Evolutionary conservation across 2,113 vertebrate species (phyloP).

Genomic region (Enhydra lutris): DNA sequence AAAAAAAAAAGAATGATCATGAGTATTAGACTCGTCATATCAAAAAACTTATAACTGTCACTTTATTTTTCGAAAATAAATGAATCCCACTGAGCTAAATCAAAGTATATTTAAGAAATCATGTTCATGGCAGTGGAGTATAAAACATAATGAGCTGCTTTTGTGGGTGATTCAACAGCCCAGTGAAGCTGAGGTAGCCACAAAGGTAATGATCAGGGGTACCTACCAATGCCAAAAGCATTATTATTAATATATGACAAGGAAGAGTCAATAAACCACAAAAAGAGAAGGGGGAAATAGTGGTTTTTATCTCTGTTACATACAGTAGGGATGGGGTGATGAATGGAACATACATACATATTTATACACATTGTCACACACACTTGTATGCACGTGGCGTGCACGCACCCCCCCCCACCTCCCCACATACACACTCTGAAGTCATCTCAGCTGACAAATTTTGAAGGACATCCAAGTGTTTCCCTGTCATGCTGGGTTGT

Average conservation of each 20-base stretch:
- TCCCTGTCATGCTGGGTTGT: too few relatives aligned
- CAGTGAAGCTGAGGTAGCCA: background rate
- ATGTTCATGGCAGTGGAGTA: background rate
- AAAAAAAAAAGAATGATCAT: background rate
- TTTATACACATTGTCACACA: background rate
- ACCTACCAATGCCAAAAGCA: background rate
- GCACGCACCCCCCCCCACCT: too few relatives aligned
- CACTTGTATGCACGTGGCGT: background rate
- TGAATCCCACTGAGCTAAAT: constrained; percentile 4
- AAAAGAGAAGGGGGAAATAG: background rate
- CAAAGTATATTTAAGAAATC: constrained; percentile 46
- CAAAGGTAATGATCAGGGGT: background rate
- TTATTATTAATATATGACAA: background rate
- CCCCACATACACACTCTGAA: background rate
- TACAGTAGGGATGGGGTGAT: background rate
- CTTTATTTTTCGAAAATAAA: constrained; percentile 26
- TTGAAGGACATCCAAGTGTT: background rate
- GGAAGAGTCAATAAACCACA: background rate
- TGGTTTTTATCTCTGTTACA: background rate
- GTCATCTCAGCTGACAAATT: background rate
- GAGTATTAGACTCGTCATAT: background rate
- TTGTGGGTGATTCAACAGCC: background rate
- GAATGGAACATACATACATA: background rate
- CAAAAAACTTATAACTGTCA: background rate
- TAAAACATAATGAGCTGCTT: background rate